Evolutionary conservation across 2,888 invertebrate genomes (phyloP).

Genomic region (Lathronympha strigana): DNA sequence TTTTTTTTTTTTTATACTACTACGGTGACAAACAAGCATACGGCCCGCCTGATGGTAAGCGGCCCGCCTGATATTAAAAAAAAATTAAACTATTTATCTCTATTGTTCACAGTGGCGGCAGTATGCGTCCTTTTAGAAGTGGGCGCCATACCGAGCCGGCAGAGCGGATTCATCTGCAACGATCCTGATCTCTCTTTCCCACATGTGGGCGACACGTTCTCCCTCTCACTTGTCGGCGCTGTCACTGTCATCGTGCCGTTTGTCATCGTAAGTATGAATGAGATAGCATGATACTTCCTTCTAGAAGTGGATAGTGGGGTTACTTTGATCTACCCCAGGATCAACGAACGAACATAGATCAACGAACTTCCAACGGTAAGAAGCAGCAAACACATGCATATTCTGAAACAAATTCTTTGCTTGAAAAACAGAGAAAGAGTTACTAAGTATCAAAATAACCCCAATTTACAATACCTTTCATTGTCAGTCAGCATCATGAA

Average conservation of each 20-base stretch:
- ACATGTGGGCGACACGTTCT: slow-evolving; percentile 88
- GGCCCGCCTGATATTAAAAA: not conserved
- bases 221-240: slow-evolving; percentile 80
- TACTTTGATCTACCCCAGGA: no score
- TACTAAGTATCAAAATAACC: no score
- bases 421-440: no score
- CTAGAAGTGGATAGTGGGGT: not conserved
- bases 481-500: no score
- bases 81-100: slow-evolving; percentile 43
- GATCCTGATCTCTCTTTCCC: slow-evolving; percentile 88
- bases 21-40: no score
- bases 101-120: slow-evolving; percentile 84
- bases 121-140: slow-evolving; percentile 86
- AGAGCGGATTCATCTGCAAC: slow-evolving; percentile 88
- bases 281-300: not conserved
- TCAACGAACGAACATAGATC: no score
- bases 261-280: slow-evolving; percentile 79
- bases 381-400: no score
- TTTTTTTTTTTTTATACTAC: no score
- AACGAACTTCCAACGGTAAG: no score
- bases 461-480: no score
- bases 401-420: no score
- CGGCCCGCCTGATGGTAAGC: no score
- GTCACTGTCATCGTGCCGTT: slow-evolving; percentile 84
- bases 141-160: slow-evolving; percentile 85